phyloP scores from a whole-genome alignment of 2,113 vertebrate genomes.

The Dinomys branickii region DNA sequence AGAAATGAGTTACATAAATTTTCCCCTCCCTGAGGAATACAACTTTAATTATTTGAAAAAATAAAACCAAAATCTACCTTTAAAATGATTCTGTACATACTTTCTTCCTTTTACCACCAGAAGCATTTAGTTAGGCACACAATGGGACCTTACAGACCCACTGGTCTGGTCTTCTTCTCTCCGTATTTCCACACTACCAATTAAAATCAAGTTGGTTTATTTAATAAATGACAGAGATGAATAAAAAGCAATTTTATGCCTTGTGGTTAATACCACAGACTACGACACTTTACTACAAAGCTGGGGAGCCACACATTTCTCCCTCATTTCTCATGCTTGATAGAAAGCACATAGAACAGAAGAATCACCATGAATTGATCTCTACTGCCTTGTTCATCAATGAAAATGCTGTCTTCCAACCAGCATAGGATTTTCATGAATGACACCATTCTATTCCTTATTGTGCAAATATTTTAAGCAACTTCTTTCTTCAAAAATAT shows the following conservation, averaged over 20 bases:
- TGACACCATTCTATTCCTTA: not conserved
- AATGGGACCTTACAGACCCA: not conserved
- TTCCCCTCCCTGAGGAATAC: not conserved
- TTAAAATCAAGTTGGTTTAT: conserved; percentile 63
- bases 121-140: conserved; percentile 35
- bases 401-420: not conserved
- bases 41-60: conserved; percentile 49
- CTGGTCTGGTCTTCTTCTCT: not conserved
- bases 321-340: not conserved
- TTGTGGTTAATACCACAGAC: not conserved
- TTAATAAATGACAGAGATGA: conserved; percentile 55
- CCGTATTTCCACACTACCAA: conserved; percentile 1
- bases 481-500: not conserved
- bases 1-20: conserved; percentile 3
- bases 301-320: not conserved
- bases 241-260: conserved; percentile 54
- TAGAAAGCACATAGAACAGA: not conserved
- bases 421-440: conserved; percentile 4
- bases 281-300: not conserved
- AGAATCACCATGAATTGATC: not conserved
- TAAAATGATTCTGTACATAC: conserved; percentile 39
- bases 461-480: conserved; percentile 35
- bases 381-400: not conserved
- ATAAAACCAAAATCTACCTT: conserved; percentile 28
- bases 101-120: not conserved